Base-by-base conservation (phyloP, 2,113 vertebrate species). In the Oncorhynchus gorbuscha region DNA sequence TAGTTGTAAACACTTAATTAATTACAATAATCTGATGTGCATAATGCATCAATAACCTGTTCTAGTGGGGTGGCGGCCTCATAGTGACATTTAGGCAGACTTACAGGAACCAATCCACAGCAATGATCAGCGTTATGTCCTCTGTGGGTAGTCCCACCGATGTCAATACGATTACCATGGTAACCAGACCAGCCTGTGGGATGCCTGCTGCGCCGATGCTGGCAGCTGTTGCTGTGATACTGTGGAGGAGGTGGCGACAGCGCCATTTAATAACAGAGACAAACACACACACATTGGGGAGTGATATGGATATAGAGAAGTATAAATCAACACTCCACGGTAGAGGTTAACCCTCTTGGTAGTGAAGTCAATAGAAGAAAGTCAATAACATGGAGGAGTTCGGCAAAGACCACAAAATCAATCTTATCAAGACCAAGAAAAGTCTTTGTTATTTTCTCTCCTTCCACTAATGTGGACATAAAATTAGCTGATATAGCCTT, bases 81-180 rank as follows among this genome's bases (percentile, higher is more conserved):
- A 84, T 77, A 74, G 49, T 91, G 91, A 90, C 91, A 93, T 93
- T 94, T 92, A 93, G 80, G 66, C 80, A 69, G 82, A 98, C 97
- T 97, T 94, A 99, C 97, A 99, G 92, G 89, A 99, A 98, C 97
- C 97, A 99, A 91, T 99, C 97, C 91, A 99, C 97, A 3, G 97
- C 95, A 45, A 98, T 95, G 92, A 99, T 97, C 86, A 99, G 92
- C 0, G 97, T 95, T 83, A 99, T 98, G 87, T 98, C 97, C 85
- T 99, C 97, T 0, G 97, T 97, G 74, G 97, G 97, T 91, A 99
- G 94, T 90, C 97, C 97, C 26, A 99, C 96, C 0, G 97, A 99
- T 62, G 97, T 98, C 91, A 99, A 91, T 90, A 99, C 97, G 8
- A 99, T 98, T 79, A 99, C 95, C 97, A 98, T 99, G 82, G 97